Conservation (phyloP, 2,888 invertebrate genomes). For the Hydropsyche betteni region DNA sequence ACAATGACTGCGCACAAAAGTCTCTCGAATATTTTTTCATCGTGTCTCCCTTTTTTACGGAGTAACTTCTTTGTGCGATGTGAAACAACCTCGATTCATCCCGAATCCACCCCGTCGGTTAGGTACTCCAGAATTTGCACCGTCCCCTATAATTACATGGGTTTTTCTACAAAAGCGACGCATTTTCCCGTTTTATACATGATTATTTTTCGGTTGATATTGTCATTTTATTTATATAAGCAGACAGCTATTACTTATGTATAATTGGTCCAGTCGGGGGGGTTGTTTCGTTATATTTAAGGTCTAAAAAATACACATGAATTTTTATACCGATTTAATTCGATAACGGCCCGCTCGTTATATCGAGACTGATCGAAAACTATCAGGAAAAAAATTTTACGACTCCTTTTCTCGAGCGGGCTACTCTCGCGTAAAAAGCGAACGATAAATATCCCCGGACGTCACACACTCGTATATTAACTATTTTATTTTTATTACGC, state of each 20-base stretch:
- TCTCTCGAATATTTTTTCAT: conserved; percentile 25
- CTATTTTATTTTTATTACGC: conserved; percentile 36
- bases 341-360: neutral
- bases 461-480: conserved; percentile 35
- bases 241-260: too few relatives aligned
- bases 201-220: too few relatives aligned
- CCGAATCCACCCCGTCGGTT: neutral
- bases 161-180: too few relatives aligned
- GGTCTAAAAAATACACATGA: too few relatives aligned
- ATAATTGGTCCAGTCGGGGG: too few relatives aligned
- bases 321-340: neutral
- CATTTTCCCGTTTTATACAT: too few relatives aligned
- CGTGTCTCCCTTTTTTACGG: conserved; percentile 3
- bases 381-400: conserved; percentile 45
- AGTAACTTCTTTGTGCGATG: neutral
- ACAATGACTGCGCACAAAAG: conserved; percentile 32
- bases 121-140: too few relatives aligned
- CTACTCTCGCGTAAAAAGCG: conserved; percentile 4
- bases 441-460: conserved; percentile 28
- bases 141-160: neutral
- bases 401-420: conserved; percentile 37
- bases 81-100: conserved; percentile 4
- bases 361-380: neutral
- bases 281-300: too few relatives aligned
- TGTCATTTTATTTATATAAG: too few relatives aligned